phyloP scores from a whole-genome alignment of 1,140 invertebrate species.

The Tenebrio molitor region DNA sequence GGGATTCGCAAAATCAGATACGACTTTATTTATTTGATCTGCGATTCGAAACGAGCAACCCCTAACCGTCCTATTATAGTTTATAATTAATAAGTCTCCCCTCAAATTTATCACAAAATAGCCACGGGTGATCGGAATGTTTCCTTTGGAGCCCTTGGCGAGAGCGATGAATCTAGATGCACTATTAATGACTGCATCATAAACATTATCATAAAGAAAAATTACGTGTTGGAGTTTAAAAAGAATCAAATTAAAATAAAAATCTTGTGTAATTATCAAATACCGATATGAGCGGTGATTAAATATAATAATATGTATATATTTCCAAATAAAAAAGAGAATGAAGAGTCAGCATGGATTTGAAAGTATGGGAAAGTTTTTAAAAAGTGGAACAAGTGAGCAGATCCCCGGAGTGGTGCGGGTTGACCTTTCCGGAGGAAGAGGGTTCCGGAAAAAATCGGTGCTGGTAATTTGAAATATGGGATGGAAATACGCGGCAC shows the following conservation, averaged over 20 bases:
- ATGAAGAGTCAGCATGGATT: no score
- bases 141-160: neutral
- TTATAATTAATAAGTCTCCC: slow-evolving; percentile 43
- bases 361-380: no score
- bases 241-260: no score
- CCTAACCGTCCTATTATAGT: slow-evolving; percentile 32
- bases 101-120: neutral
- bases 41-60: slow-evolving; percentile 8
- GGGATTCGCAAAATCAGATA: slow-evolving; percentile 42
- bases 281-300: no score
- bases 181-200: neutral
- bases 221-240: no score
- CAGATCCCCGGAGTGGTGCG: neutral
- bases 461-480: slow-evolving; percentile 42
- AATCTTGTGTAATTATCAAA: no score
- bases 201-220: no score
- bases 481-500: slow-evolving; percentile 33
- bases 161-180: neutral
- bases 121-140: neutral
- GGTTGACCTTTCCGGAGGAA: slow-evolving; percentile 15
- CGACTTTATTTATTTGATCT: slow-evolving; percentile 42
- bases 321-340: no score
- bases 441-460: slow-evolving; percentile 33
- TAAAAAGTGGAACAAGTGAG: slow-evolving; percentile 12
- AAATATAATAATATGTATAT: no score